Percentiles rank a stretch among this genome's conserved stretches.
phyloP scores from a whole-genome alignment of 2,888 invertebrate genomes.

The Drosophila buzzatii region DNA sequence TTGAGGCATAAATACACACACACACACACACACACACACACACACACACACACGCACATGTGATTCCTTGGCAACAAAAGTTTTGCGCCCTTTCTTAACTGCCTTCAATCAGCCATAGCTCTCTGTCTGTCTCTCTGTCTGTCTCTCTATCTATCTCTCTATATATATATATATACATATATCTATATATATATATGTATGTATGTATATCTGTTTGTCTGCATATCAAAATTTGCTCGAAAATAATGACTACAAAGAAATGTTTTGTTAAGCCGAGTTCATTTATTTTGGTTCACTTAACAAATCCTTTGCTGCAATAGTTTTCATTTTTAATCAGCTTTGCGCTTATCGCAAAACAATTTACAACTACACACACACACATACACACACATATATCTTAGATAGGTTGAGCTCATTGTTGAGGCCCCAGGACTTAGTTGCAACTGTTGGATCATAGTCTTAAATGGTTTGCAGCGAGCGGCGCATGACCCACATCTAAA shows the following conservation, averaged over 20 bases:
- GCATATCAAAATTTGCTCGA: constrained; percentile 58
- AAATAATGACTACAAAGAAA: constrained; percentile 78
- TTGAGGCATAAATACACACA: constrained; percentile 56
- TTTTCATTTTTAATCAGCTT: constrained; percentile 78
- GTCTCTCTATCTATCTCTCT: not conserved
- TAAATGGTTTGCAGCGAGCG: constrained; percentile 15
- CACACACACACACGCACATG: not conserved
- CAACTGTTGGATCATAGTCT: constrained; percentile 40
- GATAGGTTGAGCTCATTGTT: constrained; percentile 26
- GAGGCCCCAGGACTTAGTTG: constrained; percentile 24
- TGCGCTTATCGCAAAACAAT: constrained; percentile 55
- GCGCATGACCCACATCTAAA: constrained; percentile 67
- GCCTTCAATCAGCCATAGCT: constrained; percentile 13
- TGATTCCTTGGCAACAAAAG: constrained; percentile 50
- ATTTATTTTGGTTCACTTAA: constrained; percentile 81
- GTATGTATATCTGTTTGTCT: not conserved
- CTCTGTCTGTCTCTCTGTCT: not conserved
- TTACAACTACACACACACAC: not conserved
- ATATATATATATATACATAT: not conserved
- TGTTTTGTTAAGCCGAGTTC: constrained; percentile 73
- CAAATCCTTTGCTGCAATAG: constrained; percentile 79
- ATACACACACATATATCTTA: not conserved
- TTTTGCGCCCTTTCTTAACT: constrained; percentile 27
- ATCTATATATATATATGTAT: not conserved
- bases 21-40: not conserved